Evolutionary conservation across 2,797 vertebrate genomes (phyloP), one percentile per base, ranked within the genome.

Genomic region (Anomalospiza imberbis): DNA sequence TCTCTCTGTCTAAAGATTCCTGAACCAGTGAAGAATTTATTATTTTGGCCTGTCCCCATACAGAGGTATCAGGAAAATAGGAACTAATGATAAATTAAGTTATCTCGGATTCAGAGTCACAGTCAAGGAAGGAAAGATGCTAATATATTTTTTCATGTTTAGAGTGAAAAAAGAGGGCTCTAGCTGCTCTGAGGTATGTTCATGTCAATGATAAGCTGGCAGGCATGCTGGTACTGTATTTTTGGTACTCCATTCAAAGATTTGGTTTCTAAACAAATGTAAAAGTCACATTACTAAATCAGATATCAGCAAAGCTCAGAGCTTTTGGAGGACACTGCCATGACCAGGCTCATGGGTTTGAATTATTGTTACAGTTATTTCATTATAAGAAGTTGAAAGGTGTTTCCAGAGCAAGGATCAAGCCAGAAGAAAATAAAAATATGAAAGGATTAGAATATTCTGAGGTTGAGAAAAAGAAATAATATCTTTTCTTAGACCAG

Each of bases 1-100:
- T 80, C 66, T 68, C 54, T 68, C 73, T 92, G 74, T 57, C 54
- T 32, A 78, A 89, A 77, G 22, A 74, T 71, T 81, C n/a, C 54
- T 88, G 76, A 88, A 81, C 36, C 62, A 75, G 47, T 65, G 62
- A 89, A 88, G 19, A 48, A 84, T 94, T 94, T 84, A 48, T 81
- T 83, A 62, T 21, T 62, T 78, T 84, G 10, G 32, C 34, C 26
- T 94, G 44, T 90, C 8, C 47, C 14, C 17, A 7, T 55, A 51
- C 2, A 2, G 26, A 75, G 17, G 10, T 62, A 77, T 88, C 60
- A 36, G 36, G 26, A 79, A 90, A 81, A 76, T 38, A 51, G 19
- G 36, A 84, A 26, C 11, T 12, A 44, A 16, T 66, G 83, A 75
- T 68, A 77, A 80, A 92, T 65, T 66, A 83, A 80, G 34, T 26